Evolutionary conservation across 1,140 invertebrate genomes (phyloP).

Genomic region (Thaumatotibia leucotreta): DNA sequence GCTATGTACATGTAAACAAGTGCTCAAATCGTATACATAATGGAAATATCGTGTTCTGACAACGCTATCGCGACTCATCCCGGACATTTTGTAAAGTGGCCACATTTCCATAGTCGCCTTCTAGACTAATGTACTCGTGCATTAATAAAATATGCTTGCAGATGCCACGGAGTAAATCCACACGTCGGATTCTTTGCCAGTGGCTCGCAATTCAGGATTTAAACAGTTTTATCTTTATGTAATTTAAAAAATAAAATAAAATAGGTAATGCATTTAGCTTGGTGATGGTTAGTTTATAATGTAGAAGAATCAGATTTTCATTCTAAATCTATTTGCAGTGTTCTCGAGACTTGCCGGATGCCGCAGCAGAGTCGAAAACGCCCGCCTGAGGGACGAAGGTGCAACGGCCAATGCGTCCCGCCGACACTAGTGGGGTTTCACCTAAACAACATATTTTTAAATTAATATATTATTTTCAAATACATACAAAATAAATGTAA

Average conservation of each 20-base stretch:
- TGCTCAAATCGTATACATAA: slow-evolving; percentile 76
- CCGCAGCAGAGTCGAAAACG: neutral
- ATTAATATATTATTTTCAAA: neutral
- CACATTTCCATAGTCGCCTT: slow-evolving; percentile 53
- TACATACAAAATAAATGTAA: slow-evolving; percentile 14
- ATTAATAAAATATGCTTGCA: slow-evolving; percentile 50
- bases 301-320: neutral
- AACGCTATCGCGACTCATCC: slow-evolving; percentile 73
- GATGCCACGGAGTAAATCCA: slow-evolving; percentile 45
- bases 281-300: slow-evolving; percentile 12
- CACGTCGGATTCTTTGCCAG: slow-evolving; percentile 45
- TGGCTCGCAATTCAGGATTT: neutral
- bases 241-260: neutral
- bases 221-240: neutral
- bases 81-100: slow-evolving; percentile 74
- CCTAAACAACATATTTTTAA: slow-evolving; percentile 27
- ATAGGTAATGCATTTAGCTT: neutral
- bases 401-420: slow-evolving; percentile 29
- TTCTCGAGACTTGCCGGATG: neutral
- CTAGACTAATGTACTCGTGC: slow-evolving; percentile 55
- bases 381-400: slow-evolving; percentile 4
- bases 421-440: slow-evolving; percentile 65
- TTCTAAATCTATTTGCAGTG: neutral
- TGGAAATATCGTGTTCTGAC: slow-evolving; percentile 76
- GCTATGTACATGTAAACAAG: slow-evolving; percentile 71